phyloP scores from a whole-genome alignment of 2,797 vertebrate species.

The Trematomus bernacchii region DNA sequence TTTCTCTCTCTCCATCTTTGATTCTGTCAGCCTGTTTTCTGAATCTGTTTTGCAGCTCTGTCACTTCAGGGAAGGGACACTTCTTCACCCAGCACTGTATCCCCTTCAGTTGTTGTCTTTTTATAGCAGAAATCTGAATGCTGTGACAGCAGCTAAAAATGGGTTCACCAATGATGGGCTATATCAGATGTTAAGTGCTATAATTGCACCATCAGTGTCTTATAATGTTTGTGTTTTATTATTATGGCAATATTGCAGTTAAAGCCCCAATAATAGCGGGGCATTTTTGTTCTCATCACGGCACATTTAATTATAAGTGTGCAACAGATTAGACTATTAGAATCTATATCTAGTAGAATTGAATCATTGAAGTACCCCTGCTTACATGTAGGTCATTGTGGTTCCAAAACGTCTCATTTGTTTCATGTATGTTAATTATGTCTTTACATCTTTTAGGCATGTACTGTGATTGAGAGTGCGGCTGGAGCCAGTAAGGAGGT shows the following conservation, averaged over 20 bases:
- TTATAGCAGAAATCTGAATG: slow-evolving; percentile 72
- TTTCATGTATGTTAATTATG: slow-evolving; percentile 16
- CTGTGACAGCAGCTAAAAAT: slow-evolving; percentile 79
- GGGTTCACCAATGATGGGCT: slow-evolving; percentile 54
- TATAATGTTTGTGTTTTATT: slow-evolving; percentile 28
- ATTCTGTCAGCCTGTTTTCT: slow-evolving; percentile 66
- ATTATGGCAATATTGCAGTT: slow-evolving; percentile 3
- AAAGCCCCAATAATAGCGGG: not conserved
- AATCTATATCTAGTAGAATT: not conserved
- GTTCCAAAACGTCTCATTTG: not conserved
- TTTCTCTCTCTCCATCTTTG: slow-evolving; percentile 64
- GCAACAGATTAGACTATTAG: not conserved
- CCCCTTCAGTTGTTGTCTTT: slow-evolving; percentile 75
- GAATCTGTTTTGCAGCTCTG: slow-evolving; percentile 65
- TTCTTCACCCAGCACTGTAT: slow-evolving; percentile 64
- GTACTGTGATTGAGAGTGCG: slow-evolving; percentile 71
- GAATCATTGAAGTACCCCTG: not conserved
- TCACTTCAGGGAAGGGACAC: slow-evolving; percentile 74
- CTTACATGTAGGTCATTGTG: not conserved
- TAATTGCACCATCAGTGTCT: slow-evolving; percentile 52
- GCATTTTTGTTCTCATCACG: not conserved
- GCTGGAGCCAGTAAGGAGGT: slow-evolving; percentile 67
- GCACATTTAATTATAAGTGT: not conserved
- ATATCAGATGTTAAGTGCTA: slow-evolving; percentile 68
- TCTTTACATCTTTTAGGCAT: slow-evolving; percentile 79